A percentile compares a stretch with the other conserved stretches of the same genome.
These are phyloP conservation scores for Phaethon lepturus DNA, from an alignment of 2,113 vertebrate species.

Conservation along the genomic window DNA sequence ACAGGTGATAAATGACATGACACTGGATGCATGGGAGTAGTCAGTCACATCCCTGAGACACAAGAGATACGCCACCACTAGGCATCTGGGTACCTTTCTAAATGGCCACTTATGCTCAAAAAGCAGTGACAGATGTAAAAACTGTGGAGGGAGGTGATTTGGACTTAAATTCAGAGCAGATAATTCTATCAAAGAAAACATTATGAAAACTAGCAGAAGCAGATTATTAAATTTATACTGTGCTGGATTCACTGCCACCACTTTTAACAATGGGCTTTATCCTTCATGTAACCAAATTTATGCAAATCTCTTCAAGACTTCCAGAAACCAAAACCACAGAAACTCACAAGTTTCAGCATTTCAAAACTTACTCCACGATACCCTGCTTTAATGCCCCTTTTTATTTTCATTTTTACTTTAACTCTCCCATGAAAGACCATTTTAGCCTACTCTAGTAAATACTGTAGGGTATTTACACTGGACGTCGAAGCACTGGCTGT, in stretches of 20 bases:
- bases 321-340: background rate
- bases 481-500: background rate
- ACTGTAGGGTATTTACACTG: slow-evolving; percentile 1
- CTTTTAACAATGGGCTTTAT: background rate
- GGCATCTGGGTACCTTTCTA: background rate
- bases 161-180: background rate
- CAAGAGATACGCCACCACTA: accelerated
- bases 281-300: slow-evolving; percentile 1
- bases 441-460: background rate
- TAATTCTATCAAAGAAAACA: background rate
- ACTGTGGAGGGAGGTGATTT: background rate
- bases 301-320: slow-evolving; percentile 7
- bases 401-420: background rate
- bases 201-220: background rate
- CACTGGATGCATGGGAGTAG: background rate
- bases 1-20: accelerated
- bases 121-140: background rate
- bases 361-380: background rate
- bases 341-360: background rate
- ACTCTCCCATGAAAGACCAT: background rate
- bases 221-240: background rate
- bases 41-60: background rate
- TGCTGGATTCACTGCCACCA: background rate
- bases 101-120: background rate
- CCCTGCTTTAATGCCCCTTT: background rate